These are phyloP conservation scores for Colossoma macropomum DNA, from an alignment of 2,113 vertebrate species.

Conservation along the genomic window DNA sequence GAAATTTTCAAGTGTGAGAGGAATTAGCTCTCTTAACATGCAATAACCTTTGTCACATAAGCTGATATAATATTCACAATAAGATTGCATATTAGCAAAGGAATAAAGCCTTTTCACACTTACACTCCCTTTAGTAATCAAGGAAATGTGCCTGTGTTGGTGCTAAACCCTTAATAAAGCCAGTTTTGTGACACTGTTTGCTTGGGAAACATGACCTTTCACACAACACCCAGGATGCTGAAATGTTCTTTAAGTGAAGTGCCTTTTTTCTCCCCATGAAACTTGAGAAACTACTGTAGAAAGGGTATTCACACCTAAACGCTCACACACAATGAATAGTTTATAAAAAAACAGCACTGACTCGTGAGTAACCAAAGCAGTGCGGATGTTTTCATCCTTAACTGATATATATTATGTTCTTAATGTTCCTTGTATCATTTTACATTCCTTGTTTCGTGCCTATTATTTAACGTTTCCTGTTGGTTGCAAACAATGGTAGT, in stretches of 20 bases:
- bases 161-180: conserved; percentile 11
- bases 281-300: conserved; percentile 24
- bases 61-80: conserved; percentile 31
- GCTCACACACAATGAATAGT: conserved; percentile 19
- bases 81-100: conserved; percentile 19
- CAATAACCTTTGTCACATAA: conserved; percentile 40
- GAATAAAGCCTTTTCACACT: conserved; percentile 25
- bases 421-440: conserved; percentile 20
- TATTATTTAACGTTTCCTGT: conserved; percentile 29
- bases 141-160: conserved; percentile 37
- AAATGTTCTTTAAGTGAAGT: conserved; percentile 25
- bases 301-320: conserved; percentile 29
- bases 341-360: neutral
- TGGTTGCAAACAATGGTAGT: conserved; percentile 8
- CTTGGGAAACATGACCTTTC: conserved; percentile 47
- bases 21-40: conserved; percentile 44
- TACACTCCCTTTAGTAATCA: conserved; percentile 30
- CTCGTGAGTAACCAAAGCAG: conserved; percentile 18
- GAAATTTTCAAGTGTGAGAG: conserved; percentile 40
- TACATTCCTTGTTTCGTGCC: conserved; percentile 1
- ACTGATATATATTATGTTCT: conserved; percentile 4
- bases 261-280: conserved; percentile 24
- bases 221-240: conserved; percentile 21
- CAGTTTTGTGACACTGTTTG: conserved; percentile 34
- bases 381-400: conserved; percentile 27